Base-by-base conservation (phyloP, 2,797 vertebrate species). In the Anolis apletophallus region DNA sequence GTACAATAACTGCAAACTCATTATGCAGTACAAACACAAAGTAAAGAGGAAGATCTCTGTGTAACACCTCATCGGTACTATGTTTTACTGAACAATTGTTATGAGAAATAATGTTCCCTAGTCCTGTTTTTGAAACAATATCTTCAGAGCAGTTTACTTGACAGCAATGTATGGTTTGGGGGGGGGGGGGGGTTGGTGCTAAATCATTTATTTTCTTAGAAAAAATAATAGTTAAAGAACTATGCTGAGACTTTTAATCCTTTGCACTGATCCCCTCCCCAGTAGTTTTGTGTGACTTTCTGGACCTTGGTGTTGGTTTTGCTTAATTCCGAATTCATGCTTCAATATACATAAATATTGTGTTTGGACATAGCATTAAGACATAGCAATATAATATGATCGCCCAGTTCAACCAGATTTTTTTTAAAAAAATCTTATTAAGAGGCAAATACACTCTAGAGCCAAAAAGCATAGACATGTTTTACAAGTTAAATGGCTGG, bases 31-130 rank as follows among this genome's bases (percentile, higher is more conserved):
- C 67, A 67, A 80, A 67, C 61, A 32, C 40, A 80, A 46, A 14
- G 2, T 3, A n/a, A 67, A 46, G 50, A 19, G 26, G 23, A 26
- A 64, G 61, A 64, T 46, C 8, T 7, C 46, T 50, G 3, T 67
- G 79, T 50, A 29, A 76, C 21, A 82, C n/a, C 13, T 17, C 17
- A 52, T 72, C 21, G 12, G 59, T 1, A 26, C n/a, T 75, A 84
- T 19, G 67, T 57, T 72, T 72, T 40, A 85, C 29, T 79, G 64
- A 83, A 71, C 71, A 80, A 10, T 50, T 67, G 46, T 83, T 1
- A 21, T 83, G 52, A 73, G 54, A 83, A 73, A 29, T 1, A 11
- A 57, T 11, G 57, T 12, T 12, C 12, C 19, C 8, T 71, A 21
- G 16, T 36, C 34, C 16, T 36, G 19, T 36, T 36, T 71, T 6